These are phyloP conservation scores for Heterohyrax brucei DNA, from an alignment of 2,797 vertebrate species.

Conservation along the genomic window DNA sequence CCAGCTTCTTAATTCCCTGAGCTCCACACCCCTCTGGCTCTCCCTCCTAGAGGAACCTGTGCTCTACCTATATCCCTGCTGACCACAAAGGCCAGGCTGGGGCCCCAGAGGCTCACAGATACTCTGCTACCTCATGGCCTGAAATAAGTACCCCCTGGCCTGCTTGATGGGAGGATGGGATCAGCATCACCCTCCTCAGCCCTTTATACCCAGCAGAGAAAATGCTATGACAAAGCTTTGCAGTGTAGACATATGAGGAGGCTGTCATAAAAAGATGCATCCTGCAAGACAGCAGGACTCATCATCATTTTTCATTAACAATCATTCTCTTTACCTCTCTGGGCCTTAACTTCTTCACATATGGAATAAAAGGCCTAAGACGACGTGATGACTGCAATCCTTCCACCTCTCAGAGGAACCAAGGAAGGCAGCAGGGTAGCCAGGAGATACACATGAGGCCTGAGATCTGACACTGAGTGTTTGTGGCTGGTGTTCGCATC, in stretches of 20 bases:
- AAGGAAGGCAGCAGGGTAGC: background rate
- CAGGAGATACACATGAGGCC: background rate
- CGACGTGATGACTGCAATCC: background rate
- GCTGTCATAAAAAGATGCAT: background rate
- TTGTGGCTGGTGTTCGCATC: background rate
- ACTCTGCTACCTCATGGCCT: conserved; percentile 27
- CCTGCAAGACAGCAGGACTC: background rate
- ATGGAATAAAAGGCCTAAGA: background rate
- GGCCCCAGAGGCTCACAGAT: no score
- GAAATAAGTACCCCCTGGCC: conserved; percentile 8
- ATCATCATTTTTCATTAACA: background rate
- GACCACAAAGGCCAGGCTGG: background rate
- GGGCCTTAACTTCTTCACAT: background rate
- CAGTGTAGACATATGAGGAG: accelerated
- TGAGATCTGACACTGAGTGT: background rate
- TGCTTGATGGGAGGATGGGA: background rate
- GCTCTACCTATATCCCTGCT: background rate
- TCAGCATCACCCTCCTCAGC: background rate
- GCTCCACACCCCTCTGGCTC: background rate
- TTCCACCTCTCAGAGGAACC: background rate
- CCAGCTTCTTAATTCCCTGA: background rate
- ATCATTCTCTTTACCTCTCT: background rate
- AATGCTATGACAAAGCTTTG: background rate
- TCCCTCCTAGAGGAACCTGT: background rate
- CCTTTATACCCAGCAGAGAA: background rate